These are phyloP conservation scores for Enteromius treurensis DNA, from an alignment of 2,797 vertebrate genomes.

Conservation along the genomic window DNA sequence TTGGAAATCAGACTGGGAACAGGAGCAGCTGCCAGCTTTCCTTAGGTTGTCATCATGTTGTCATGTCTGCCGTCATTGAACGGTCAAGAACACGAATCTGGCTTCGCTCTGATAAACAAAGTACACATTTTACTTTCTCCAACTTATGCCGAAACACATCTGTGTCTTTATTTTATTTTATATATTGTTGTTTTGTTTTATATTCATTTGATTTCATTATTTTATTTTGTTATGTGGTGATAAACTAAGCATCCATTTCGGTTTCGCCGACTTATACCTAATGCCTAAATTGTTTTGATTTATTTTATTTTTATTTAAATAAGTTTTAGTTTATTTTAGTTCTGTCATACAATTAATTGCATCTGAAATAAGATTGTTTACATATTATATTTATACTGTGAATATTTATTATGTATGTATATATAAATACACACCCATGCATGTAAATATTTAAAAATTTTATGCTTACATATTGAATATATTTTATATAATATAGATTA, in stretches of 20 bases:
- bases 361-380: too few species aligned
- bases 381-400: too few species aligned
- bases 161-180: neutral
- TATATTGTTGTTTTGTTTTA: neutral
- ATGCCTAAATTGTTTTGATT: neutral
- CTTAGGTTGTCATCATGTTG: constrained; percentile 22
- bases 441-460: too few species aligned
- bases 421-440: too few species aligned
- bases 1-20: constrained; percentile 40
- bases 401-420: too few species aligned
- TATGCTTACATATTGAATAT: too few species aligned
- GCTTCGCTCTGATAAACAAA: neutral
- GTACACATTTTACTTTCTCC: neutral
- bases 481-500: too few species aligned
- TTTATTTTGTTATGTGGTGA: neutral
- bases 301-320: neutral
- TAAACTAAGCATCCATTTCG: neutral
- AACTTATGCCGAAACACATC: neutral
- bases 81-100: neutral
- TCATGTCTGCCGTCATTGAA: constrained; percentile 4
- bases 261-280: neutral
- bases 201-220: neutral
- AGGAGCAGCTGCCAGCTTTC: constrained; percentile 34
- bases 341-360: too few species aligned
- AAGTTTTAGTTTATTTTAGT: neutral